phyloP scores from a whole-genome alignment of 1,140 invertebrate species.

The Drosophila tristis region DNA sequence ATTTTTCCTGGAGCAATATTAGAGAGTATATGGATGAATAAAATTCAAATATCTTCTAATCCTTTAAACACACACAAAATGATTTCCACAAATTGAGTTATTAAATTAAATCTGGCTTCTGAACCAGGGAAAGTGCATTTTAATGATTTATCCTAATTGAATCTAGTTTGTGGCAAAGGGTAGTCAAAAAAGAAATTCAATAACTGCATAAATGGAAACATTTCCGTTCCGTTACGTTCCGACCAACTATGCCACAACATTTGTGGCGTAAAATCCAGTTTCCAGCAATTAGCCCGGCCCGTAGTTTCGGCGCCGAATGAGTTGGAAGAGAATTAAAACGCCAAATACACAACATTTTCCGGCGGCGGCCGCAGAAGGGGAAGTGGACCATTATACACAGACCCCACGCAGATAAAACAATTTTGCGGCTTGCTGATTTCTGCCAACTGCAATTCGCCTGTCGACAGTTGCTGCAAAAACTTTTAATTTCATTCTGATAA shows the following conservation, averaged over 20 bases:
- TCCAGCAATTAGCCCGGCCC: conserved; percentile 44
- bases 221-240: background rate
- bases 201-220: conserved; percentile 9
- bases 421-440: conserved; percentile 63
- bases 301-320: conserved; percentile 42
- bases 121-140: no score
- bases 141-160: no score
- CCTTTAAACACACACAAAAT: no score
- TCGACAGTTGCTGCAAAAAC: conserved; percentile 49
- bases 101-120: no score
- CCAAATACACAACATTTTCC: conserved; percentile 53
- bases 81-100: no score
- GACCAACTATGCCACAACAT: conserved; percentile 15
- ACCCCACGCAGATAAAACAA: conserved; percentile 36
- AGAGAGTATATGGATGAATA: no score
- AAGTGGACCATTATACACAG: background rate
- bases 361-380: conserved; percentile 23
- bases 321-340: conserved; percentile 54
- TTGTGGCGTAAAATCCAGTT: conserved; percentile 39
- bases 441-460: conserved; percentile 54
- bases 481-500: conserved; percentile 73
- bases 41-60: no score
- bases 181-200: background rate
- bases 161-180: no score
- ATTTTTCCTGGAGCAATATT: no score